A percentile compares a stretch with the other conserved stretches of the same genome.
phyloP scores from a whole-genome alignment of 2,888 invertebrate species.

The Tipula vernalis region DNA sequence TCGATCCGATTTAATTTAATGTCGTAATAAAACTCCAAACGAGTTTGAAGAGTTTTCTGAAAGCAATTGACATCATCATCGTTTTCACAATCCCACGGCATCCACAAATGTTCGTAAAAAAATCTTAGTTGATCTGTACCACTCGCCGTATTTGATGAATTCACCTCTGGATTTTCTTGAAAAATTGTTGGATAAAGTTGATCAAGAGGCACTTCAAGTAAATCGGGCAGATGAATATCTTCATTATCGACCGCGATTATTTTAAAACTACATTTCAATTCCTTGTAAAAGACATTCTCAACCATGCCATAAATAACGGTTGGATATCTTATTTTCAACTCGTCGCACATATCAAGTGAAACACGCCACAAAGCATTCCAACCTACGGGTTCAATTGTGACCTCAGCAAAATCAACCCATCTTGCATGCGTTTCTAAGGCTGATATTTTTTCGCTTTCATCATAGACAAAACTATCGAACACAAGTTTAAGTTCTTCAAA shows the following conservation, averaged over 20 bases:
- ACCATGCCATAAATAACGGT: slow-evolving; percentile 44
- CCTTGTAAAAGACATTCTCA: slow-evolving; percentile 37
- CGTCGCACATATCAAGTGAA: slow-evolving; percentile 42
- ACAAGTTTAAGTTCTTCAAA: neutral
- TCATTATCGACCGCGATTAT: slow-evolving; percentile 45
- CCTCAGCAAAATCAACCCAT: slow-evolving; percentile 43
- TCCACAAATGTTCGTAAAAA: slow-evolving; percentile 45
- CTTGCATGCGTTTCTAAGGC: slow-evolving; percentile 35
- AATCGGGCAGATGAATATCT: slow-evolving; percentile 41
- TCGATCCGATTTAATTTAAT: slow-evolving; percentile 41
- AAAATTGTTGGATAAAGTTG: slow-evolving; percentile 45
- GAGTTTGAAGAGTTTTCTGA: slow-evolving; percentile 39
- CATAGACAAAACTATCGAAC: neutral
- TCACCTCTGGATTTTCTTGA: slow-evolving; percentile 40
- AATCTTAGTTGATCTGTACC: slow-evolving; percentile 46
- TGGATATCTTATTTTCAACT: slow-evolving; percentile 45
- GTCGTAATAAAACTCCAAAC: slow-evolving; percentile 45
- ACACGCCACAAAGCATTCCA: slow-evolving; percentile 55
- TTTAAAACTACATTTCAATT: slow-evolving; percentile 39
- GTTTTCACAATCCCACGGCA: slow-evolving; percentile 50
- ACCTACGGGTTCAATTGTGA: slow-evolving; percentile 40
- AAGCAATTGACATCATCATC: slow-evolving; percentile 44
- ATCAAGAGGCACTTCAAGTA: slow-evolving; percentile 40
- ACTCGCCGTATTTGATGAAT: slow-evolving; percentile 41
- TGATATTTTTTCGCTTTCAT: neutral